These are phyloP conservation scores for Gobio gobio DNA, from an alignment of 2,113 vertebrate genomes.

Conservation along the genomic window DNA sequence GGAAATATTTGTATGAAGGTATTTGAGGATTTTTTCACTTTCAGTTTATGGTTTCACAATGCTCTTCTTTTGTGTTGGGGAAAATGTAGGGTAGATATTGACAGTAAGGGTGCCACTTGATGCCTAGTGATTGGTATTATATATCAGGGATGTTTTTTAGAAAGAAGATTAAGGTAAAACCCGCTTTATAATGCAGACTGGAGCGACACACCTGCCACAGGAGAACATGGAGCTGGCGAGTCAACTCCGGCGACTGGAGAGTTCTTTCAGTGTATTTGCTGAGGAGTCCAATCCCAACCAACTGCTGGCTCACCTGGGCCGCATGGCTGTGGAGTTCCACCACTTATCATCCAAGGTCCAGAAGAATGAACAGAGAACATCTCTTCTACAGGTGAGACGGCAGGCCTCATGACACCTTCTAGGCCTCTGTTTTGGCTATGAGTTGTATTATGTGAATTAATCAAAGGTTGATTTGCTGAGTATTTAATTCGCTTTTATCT, in stretches of 20 bases:
- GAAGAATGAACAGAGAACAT: slow-evolving; percentile 93
- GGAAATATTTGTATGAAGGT: not conserved
- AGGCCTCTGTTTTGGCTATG: not conserved
- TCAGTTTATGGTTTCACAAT: slow-evolving; percentile 3
- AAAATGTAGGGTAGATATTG: not conserved
- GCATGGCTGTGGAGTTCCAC: slow-evolving; percentile 97
- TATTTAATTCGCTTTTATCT: not conserved
- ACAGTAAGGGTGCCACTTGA: not conserved
- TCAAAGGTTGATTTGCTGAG: not conserved
- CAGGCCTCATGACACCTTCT: not conserved
- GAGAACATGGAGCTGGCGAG: slow-evolving; percentile 88
- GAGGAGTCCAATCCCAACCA: slow-evolving; percentile 93
- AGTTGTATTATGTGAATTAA: not conserved
- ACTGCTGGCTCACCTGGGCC: slow-evolving; percentile 89
- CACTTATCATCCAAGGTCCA: slow-evolving; percentile 95
- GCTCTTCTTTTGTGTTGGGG: not conserved
- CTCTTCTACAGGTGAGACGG: slow-evolving; percentile 85
- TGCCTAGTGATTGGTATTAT: not conserved
- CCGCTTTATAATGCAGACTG: slow-evolving; percentile 62
- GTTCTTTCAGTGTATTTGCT: slow-evolving; percentile 88
- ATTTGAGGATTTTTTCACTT: slow-evolving; percentile 4
- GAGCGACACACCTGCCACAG: slow-evolving; percentile 68
- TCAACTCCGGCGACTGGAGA: slow-evolving; percentile 92
- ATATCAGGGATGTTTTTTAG: not conserved
- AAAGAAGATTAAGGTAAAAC: not conserved